Evolutionary conservation across 2,797 vertebrate species (phyloP), one percentile per base, ranked within the genome.

Genomic region (Chanos chanos): DNA sequence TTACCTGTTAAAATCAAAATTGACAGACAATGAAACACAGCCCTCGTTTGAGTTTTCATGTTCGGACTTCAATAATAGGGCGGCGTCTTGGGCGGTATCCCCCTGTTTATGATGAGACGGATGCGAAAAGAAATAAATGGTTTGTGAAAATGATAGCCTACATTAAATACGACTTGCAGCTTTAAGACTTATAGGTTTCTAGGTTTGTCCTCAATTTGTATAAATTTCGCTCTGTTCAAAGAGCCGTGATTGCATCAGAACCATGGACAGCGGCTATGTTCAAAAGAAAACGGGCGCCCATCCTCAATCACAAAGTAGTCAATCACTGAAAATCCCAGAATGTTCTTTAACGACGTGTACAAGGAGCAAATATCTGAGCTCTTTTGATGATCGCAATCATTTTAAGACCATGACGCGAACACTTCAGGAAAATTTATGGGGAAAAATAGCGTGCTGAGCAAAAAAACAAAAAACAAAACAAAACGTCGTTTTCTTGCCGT

Each of bases 231-330:
- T n/a, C n/a, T n/a, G n/a, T n/a, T n/a, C n/a, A n/a, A n/a, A n/a
- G n/a, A n/a, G n/a, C n/a, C 5, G 3, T 36, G 21, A 41, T 3
- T 13, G 1, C 1, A 79, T 83, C 85, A 89, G 85, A 0, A 89
- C 87, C 80, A 72, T 44, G 77, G 89, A 87, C 83, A 90, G 86
- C 80, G 71, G 76, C 80, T 61, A 16, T 24, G n/a, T n/a, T n/a
- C n/a, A n/a, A n/a, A n/a, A n/a, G n/a, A n/a, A n/a, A n/a, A n/a
- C n/a, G n/a, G n/a, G n/a, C n/a, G n/a, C n/a, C n/a, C n/a, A n/a
- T n/a, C n/a, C n/a, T 4, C 1, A 9, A 5, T 1, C 27, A 7
- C 34, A 10, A 16, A 12, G 2, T 21, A 19, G 16, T 33, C 71
- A 66, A 68, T 48, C 39, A 2, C n/a, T 41, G 15, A 15, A 30